A percentile compares a stretch with the other conserved stretches of the same genome.
Evolutionary conservation across 37 sponge, comb jelly and placozoan species (phyloP).

Genomic region (Oscarella lobularis): DNA sequence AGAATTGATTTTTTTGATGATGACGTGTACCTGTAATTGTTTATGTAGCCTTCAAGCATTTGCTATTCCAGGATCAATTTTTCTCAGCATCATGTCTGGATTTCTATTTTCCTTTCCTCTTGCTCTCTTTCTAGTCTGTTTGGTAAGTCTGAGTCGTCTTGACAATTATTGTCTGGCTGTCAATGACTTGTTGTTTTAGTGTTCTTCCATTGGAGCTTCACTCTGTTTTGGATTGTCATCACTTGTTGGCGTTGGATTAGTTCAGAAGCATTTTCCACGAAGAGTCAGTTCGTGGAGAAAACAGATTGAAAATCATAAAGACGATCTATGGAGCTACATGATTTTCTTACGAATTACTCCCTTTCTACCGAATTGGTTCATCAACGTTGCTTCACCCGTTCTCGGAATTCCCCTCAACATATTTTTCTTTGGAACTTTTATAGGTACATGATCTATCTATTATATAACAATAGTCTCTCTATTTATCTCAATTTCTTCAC

Average conservation of each 20-base stretch:
- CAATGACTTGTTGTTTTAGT: slow-evolving; percentile 13
- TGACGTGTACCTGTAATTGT: too few relatives aligned
- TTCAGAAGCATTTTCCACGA: slow-evolving; percentile 47
- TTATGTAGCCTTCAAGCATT: slow-evolving; percentile 89
- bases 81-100: slow-evolving; percentile 81
- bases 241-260: slow-evolving; percentile 43
- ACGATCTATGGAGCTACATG: slow-evolving; percentile 59
- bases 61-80: slow-evolving; percentile 94
- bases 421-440: slow-evolving; percentile 80
- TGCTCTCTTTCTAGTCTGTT: slow-evolving; percentile 76
- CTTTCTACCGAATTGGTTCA: slow-evolving; percentile 94
- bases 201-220: slow-evolving; percentile 65
- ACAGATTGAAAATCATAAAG: slow-evolving; percentile 51
- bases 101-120: slow-evolving; percentile 69
- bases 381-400: slow-evolving; percentile 84
- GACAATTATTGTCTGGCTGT: too few relatives aligned
- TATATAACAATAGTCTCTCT: neutral
- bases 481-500: too few relatives aligned
- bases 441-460: slow-evolving; percentile 37
- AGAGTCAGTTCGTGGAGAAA: slow-evolving; percentile 37
- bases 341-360: slow-evolving; percentile 76
- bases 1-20: too few relatives aligned
- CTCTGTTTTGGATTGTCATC: slow-evolving; percentile 72
- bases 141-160: slow-evolving; percentile 39
- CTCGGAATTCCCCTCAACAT: slow-evolving; percentile 63